A percentile compares a stretch with the other conserved stretches of the same genome.
Evolutionary conservation across 1,140 invertebrate genomes (phyloP).

Genomic region (Odontomachus brunneus): DNA sequence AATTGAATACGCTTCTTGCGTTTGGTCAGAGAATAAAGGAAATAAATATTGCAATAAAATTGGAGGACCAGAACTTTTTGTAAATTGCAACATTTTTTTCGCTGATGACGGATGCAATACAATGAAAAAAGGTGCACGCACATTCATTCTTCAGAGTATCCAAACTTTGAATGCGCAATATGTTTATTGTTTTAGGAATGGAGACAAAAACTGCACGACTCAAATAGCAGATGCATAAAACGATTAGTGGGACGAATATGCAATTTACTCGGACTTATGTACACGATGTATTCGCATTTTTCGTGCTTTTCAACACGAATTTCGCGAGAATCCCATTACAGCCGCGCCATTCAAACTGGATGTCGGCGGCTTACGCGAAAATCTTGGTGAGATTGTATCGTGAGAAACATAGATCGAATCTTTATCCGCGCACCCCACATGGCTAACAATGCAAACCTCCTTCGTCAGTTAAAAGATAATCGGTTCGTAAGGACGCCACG

Average conservation of each 20-base stretch:
- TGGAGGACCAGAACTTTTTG: too few species aligned
- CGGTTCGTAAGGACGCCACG: neutral
- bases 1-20: conserved; percentile 18
- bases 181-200: neutral
- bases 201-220: neutral
- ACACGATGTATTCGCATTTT: conserved; percentile 50
- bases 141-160: neutral
- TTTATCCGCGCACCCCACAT: conserved; percentile 36
- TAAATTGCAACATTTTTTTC: too few species aligned
- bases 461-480: conserved; percentile 22
- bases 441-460: neutral
- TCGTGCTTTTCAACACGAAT: conserved; percentile 38
- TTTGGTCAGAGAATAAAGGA: too few species aligned
- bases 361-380: conserved; percentile 58
- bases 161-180: neutral
- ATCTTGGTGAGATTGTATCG: conserved; percentile 68
- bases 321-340: conserved; percentile 64
- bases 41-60: too few species aligned
- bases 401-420: conserved; percentile 38
- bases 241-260: conserved; percentile 42
- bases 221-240: conserved; percentile 13
- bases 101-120: too few species aligned
- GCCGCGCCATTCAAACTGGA: conserved; percentile 52
- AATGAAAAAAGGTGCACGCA: too few species aligned
- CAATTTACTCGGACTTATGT: conserved; percentile 59